Evolutionary conservation across 2,113 vertebrate species (phyloP).

Genomic region (Alexandromys fortis): DNA sequence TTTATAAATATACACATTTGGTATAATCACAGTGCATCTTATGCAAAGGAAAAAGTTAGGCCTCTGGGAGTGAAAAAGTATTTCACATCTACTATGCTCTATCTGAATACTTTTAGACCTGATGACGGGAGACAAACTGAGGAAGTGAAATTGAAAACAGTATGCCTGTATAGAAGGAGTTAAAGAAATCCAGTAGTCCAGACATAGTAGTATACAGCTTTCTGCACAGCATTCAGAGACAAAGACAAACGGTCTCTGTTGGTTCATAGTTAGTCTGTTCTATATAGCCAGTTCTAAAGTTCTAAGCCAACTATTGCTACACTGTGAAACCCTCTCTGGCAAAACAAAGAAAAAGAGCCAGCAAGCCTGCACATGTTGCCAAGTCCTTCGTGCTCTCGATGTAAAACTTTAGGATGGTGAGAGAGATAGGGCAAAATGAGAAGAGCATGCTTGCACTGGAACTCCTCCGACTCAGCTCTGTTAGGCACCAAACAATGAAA

Average conservation of each 20-base stretch:
- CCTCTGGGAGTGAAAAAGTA: background rate
- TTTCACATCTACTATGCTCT: background rate
- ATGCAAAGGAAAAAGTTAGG: background rate
- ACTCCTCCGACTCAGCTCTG: rapidly evolving
- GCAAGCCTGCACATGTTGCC: background rate
- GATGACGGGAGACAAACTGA: background rate
- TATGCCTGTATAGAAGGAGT: background rate
- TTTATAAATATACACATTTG: too few relatives aligned
- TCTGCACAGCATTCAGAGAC: background rate
- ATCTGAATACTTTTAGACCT: background rate
- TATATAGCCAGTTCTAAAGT: background rate
- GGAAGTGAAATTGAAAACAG: background rate
- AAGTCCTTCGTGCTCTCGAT: background rate
- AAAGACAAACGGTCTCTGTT: background rate
- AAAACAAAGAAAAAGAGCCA: background rate
- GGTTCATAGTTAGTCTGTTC: background rate
- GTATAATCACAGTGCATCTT: background rate
- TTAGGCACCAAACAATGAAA: background rate
- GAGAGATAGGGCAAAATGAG: background rate
- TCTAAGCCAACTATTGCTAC: background rate
- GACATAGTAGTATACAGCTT: background rate
- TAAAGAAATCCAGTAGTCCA: background rate
- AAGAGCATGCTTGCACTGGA: background rate
- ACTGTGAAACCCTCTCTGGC: background rate
- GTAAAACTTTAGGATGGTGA: background rate